Base-by-base conservation (phyloP, 1,140 invertebrate genomes). In the Drosophila punjabiensis region DNA sequence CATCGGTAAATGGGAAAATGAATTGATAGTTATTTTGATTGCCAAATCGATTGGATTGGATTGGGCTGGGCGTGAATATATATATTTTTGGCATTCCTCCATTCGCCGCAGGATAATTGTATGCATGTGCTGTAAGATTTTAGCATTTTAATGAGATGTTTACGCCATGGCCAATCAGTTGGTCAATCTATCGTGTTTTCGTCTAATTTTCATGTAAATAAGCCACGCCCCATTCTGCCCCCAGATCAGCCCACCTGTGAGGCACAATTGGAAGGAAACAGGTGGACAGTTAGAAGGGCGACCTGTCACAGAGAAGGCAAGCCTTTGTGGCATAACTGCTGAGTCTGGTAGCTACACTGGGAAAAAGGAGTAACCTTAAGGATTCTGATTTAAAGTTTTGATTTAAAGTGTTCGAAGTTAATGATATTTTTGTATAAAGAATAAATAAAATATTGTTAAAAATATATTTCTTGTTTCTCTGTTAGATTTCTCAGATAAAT, bases 151-250 rank as follows among this genome's bases (percentile, higher is more conserved):
- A 89, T 89, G 67, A 85, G 63, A 76, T 75, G 66, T 79, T 79
- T 71, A 71, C 75, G 59, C 55, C 75, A 60, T 35, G 65, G 75
- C 52, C 76, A 61, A 58, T 55, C 78, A 68, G 50, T 48, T 67
- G 66, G 20, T 28, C 70, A 69, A 87, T 79, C 60, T 53, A 78
- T 70, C 74, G 55, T 68, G 56, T 77, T 77, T 63, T 33, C 76
- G 55, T 65, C 73, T 84, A 88, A 88, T 88, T 84, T 70, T 81
- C 84, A 88, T 89, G 81, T 88, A 88, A 88, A 88, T 88, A 71
- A 81, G 53, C 58, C 76, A 77, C 37, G 24, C 30, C 50, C 47
- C 20, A 1, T 9, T 3, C 16, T 13, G 32, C 7, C 55, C 52
- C 14, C 13, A 24, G 24, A 7, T n/a, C 10, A 4, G 11, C 52